Evolutionary conservation across 2,113 vertebrate genomes (phyloP).

Genomic region (Solea solea): DNA sequence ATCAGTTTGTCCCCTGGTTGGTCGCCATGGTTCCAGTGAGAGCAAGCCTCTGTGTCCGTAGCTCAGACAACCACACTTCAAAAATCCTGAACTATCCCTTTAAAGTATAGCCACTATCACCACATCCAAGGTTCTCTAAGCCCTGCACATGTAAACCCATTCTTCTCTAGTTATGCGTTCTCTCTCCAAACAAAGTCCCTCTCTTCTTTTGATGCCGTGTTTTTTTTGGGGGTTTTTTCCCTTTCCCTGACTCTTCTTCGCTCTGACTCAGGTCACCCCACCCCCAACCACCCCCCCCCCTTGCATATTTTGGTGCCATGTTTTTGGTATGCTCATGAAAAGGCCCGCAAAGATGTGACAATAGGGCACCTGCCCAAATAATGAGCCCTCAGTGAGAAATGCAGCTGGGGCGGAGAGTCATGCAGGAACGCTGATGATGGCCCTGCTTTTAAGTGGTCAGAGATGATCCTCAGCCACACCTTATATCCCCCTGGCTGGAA

Average conservation of each 20-base stretch:
- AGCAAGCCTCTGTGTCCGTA: too few relatives aligned
- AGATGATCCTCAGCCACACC: conserved; percentile 77
- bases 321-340: conserved; percentile 76
- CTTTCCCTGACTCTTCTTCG: conserved; percentile 45
- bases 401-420: conserved; percentile 72
- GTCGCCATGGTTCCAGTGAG: too few relatives aligned
- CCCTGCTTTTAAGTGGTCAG: conserved; percentile 79
- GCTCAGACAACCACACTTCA: too few relatives aligned
- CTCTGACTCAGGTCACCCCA: conserved; percentile 43
- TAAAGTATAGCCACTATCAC: conserved; percentile 18
- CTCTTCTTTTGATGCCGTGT: conserved; percentile 65
- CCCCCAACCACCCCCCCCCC: conserved; percentile 13
- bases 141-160: conserved; percentile 29
- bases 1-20: too few relatives aligned
- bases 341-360: conserved; percentile 71
- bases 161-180: conserved; percentile 14
- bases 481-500: conserved; percentile 74
- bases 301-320: conserved; percentile 71
- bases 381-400: conserved; percentile 74
- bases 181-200: conserved; percentile 51
- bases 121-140: conserved; percentile 35
- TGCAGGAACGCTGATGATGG: conserved; percentile 68
- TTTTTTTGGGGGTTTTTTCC: neutral
- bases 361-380: conserved; percentile 81
- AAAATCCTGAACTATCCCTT: neutral